Evolutionary conservation across 2,888 invertebrate species (phyloP).

Genomic region (Alloplasta piceator): DNA sequence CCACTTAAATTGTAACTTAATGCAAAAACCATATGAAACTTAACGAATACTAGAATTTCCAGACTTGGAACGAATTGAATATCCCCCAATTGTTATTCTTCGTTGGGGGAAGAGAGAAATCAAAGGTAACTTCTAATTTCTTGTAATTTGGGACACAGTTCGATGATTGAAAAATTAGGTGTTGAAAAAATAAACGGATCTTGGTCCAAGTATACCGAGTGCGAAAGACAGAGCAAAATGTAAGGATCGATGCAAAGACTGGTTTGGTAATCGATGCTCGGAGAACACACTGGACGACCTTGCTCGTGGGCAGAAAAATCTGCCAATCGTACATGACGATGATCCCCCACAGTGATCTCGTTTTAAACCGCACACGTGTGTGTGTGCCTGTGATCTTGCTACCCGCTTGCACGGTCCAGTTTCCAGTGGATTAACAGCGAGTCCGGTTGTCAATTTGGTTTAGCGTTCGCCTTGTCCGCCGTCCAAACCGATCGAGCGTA

Average conservation of each 20-base stretch:
- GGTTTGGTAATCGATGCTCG: constrained; percentile 65
- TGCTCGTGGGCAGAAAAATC: constrained; percentile 60
- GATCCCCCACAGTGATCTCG: constrained; percentile 54
- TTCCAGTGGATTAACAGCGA: constrained; percentile 78
- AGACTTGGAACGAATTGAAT: too few species aligned
- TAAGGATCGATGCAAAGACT: constrained; percentile 52
- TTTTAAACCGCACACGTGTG: neutral
- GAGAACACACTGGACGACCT: constrained; percentile 62
- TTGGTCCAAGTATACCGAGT: too few species aligned
- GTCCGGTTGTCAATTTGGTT: constrained; percentile 76
- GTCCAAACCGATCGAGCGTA: constrained; percentile 75
- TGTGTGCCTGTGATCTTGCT: constrained; percentile 7
- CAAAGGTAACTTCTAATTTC: neutral
- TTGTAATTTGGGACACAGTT: constrained; percentile 10
- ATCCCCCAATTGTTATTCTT: too few species aligned
- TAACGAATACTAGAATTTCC: too few species aligned
- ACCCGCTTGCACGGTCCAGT: constrained; percentile 68
- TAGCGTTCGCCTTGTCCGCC: constrained; percentile 67
- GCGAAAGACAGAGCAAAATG: constrained; percentile 51
- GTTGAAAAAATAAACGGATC: constrained; percentile 22
- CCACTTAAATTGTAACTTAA: too few species aligned
- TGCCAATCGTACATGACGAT: constrained; percentile 58
- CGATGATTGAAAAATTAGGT: constrained; percentile 1
- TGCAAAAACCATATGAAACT: too few species aligned
- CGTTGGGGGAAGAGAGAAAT: neutral